A percentile compares a stretch with the other conserved stretches of the same genome.
These are phyloP conservation scores for Pempheris klunzingeri DNA, from an alignment of 2,797 vertebrate species.

Conservation along the genomic window DNA sequence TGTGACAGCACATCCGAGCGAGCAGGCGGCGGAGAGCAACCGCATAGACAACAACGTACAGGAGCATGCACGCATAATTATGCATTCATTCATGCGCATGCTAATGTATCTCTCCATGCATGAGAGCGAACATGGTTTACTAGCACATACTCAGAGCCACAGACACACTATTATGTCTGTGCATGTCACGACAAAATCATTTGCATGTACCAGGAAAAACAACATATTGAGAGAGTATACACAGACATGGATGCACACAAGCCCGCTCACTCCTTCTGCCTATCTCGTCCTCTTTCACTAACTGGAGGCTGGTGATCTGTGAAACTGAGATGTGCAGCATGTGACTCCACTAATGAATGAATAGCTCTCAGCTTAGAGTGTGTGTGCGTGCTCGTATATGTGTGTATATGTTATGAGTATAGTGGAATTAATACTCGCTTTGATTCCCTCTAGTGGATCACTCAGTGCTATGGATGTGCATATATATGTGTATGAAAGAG, in stretches of 20 bases:
- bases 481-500: constrained; percentile 26
- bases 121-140: constrained; percentile 23
- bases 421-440: constrained; percentile 60
- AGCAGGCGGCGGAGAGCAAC: constrained; percentile 26
- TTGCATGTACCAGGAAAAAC: constrained; percentile 16
- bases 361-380: constrained; percentile 47
- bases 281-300: constrained; percentile 23
- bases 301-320: constrained; percentile 57
- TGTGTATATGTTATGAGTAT: constrained; percentile 28
- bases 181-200: constrained; percentile 7
- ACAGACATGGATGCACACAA: constrained; percentile 7
- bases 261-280: not conserved
- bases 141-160: not conserved
- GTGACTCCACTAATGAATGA: constrained; percentile 77
- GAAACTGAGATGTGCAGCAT: constrained; percentile 59
- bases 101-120: constrained; percentile 32
- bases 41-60: constrained; percentile 39
- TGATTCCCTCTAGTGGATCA: constrained; percentile 58
- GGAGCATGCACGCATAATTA: constrained; percentile 45
- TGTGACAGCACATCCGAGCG: constrained; percentile 63
- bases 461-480: constrained; percentile 37
- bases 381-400: constrained; percentile 10
- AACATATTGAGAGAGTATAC: not conserved
- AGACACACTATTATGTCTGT: not conserved
- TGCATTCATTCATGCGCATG: constrained; percentile 22